Evolutionary conservation across 2,797 vertebrate genomes (phyloP), one percentile per base, ranked within the genome.

Genomic region (Ctenopoma multispine): DNA sequence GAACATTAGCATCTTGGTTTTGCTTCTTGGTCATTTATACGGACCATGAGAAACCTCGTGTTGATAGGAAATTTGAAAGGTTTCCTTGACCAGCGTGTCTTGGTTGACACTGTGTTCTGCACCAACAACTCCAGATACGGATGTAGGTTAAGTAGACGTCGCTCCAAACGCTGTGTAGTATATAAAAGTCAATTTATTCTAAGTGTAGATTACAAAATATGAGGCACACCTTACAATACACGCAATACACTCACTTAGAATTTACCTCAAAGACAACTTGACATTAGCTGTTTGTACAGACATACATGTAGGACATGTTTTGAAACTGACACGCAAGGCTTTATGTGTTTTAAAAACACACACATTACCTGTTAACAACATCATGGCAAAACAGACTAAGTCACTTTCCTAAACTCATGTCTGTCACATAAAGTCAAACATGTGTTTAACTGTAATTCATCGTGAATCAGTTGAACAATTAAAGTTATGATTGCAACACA

Each of bases 401-500:
- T 44, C 36, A 13, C 31, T 8, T 14, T 18, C 29, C 40, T 17
- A 2, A 55, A 12, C 13, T 40, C 20, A 2, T 17, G 55, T 15
- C 11, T 18, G 41, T 20, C 31, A 34, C 18, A 20, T 4, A 34
- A 34, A 34, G 7, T 34, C 8, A 44, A 18, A 44, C 41, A 38
- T 38, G 36, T 18, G 15, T 56, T 14, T 36, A n/a, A 58, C 4
- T 46, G 18, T 15, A 48, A 55, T 61, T 4, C 43, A 12, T 50
- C 5, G 9, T 12, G 20, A 57, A 2, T 21, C 29, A 24, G 2
- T 1, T 20, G 11, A 24, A 3, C 2, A 23, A 20, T 18, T 12
- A 27, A 27, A 53, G 4, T 62, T 20, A 5, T 27, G 20, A 56
- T 59, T 84, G 63, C 69, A 15, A 50, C 68, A 65, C 4, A 27